Conservation (phyloP, 2,888 invertebrate species). For the Mesorhabditis sp. region DNA sequence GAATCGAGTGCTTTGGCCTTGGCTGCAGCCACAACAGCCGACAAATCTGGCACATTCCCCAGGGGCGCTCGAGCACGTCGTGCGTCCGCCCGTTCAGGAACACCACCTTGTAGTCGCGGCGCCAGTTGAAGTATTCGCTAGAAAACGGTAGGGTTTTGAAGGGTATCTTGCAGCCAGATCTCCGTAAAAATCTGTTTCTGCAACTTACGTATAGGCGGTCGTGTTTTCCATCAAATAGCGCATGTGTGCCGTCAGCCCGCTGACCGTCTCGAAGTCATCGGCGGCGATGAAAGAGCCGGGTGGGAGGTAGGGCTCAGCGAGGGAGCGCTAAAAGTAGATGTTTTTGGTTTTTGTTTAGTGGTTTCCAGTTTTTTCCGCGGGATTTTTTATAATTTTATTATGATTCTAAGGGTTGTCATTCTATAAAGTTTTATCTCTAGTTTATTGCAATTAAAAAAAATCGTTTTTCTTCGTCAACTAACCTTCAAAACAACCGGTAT, state of each 20-base stretch:
- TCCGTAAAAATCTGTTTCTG: slow-evolving; percentile 6
- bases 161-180: slow-evolving; percentile 12
- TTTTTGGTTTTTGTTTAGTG: too few species aligned
- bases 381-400: too few species aligned
- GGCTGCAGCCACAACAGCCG: slow-evolving; percentile 40
- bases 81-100: slow-evolving; percentile 49
- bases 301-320: slow-evolving; percentile 57
- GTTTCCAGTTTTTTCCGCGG: too few species aligned
- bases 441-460: too few species aligned
- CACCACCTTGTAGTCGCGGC: slow-evolving; percentile 48
- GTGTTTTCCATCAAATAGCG: slow-evolving; percentile 59
- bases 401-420: too few species aligned
- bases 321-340: slow-evolving; percentile 23
- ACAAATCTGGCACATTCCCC: slow-evolving; percentile 56
- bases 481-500: slow-evolving; percentile 53
- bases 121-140: slow-evolving; percentile 62
- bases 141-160: slow-evolving; percentile 13
- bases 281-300: slow-evolving; percentile 60
- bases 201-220: slow-evolving; percentile 56
- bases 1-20: slow-evolving; percentile 20
- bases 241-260: slow-evolving; percentile 60
- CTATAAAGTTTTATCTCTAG: too few species aligned
- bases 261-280: slow-evolving; percentile 60
- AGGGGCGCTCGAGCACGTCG: slow-evolving; percentile 51
- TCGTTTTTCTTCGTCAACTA: neutral